Base-by-base conservation (phyloP, 2,888 invertebrate genomes). In the Cerceris ruficornis region DNA sequence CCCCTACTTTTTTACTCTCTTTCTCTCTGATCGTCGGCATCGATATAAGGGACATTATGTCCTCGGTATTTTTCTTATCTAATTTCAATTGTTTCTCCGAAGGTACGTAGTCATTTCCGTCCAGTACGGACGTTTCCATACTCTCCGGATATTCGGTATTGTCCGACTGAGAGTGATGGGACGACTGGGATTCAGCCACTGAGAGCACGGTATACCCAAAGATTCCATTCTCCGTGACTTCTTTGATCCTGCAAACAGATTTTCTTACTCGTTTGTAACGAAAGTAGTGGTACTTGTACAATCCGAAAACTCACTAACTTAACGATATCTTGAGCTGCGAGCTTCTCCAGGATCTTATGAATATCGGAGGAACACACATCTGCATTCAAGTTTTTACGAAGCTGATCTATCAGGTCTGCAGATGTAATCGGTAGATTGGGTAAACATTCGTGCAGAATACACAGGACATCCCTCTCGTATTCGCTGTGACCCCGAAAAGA, bases 21-120 rank as follows among this genome's bases (percentile, higher is more conserved):
- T 98, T 98, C 91, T 99, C 99, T 88, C 98, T 95, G 14, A 98
- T 98, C 0, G 98, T 98, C 0, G 98, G 98, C 95, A 97, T 96
- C n/a, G 97, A 96, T 80, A 98, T 93, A 54, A 98, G 91, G 39
- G 96, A 97, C 96, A 97, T 93, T 55, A 94, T 93, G 83, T 92
- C 92, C 55, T 92, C 92, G 0, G 90, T 90, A 67, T 85, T 90
- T 60, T 91, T 92, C 60, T 88, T 89, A 46, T 92, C 92, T 9
- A 88, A 65, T 60, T 89, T 91, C 0, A 83, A 65, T 60, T 91
- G 90, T 59, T 92, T 92, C 41, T 92, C 92, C 2, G 84, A 74
- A 41, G 88, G 83, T 52, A 72, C 77, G 28, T 87, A 86, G 8
- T 91, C 90, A 14, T 88, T 88, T n/a, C 88, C 82, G 41, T 91